A percentile compares a stretch with the other conserved stretches of the same genome.
Evolutionary conservation across 2,113 vertebrate genomes (phyloP).

Genomic region (Thunnus thynnus): DNA sequence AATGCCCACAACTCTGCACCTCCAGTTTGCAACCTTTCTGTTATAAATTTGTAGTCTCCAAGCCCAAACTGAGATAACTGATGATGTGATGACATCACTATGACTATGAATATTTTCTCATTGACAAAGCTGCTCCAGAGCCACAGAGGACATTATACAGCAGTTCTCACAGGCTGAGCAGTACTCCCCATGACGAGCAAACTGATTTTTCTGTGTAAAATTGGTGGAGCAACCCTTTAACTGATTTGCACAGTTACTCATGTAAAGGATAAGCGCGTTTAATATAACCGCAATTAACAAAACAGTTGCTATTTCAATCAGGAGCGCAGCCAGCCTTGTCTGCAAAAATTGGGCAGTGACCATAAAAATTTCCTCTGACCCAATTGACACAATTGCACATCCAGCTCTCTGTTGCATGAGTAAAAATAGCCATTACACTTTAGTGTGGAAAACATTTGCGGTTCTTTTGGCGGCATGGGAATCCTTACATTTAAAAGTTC

Average conservation of each 20-base stretch:
- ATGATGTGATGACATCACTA: slow-evolving; percentile 18
- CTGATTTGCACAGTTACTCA: no score
- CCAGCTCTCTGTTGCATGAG: slow-evolving; percentile 28
- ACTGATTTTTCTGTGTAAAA: not conserved
- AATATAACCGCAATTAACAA: slow-evolving; percentile 19
- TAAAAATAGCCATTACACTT: slow-evolving; percentile 54
- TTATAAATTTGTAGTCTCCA: no score
- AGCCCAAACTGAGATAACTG: not conserved
- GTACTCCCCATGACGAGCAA: not conserved
- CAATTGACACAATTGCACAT: slow-evolving; percentile 55
- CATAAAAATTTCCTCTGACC: slow-evolving; percentile 62
- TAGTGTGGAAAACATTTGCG: slow-evolving; percentile 40
- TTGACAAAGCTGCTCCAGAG: not conserved
- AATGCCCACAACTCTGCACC: no score
- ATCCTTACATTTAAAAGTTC: slow-evolving; percentile 21
- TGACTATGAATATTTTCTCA: not conserved
- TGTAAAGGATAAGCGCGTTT: not conserved
- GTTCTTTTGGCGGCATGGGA: slow-evolving; percentile 5
- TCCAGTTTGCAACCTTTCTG: no score
- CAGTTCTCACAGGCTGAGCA: not conserved
- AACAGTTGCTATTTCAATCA: slow-evolving; percentile 29
- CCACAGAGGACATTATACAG: not conserved
- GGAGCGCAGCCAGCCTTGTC: slow-evolving; percentile 14
- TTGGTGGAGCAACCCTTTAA: not conserved
- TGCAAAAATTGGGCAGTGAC: slow-evolving; percentile 58